Base-by-base conservation (phyloP, 1,140 invertebrate genomes). In the Holotrichia oblita region DNA sequence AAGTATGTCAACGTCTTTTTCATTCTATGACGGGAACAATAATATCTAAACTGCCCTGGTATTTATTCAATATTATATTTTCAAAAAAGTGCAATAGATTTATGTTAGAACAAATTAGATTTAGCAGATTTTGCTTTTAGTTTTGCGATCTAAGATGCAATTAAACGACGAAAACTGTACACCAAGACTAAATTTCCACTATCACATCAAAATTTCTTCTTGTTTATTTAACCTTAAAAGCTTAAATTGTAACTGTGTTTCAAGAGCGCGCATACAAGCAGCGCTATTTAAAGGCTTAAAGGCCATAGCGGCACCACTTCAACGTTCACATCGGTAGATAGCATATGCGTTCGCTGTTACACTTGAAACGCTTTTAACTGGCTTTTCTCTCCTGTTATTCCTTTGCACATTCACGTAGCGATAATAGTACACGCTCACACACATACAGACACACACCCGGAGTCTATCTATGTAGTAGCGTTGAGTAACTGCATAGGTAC, bases 211-310 rank as follows among this genome's bases (percentile, higher is more conserved):
- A 17, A 55, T 14, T 6, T 55, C 17, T 17, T 55, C 48, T 6
- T 55, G 48, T 55, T 55, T 55, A 55, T n/a, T 6, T 55, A 55
- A 55, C 48, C 48, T 55, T 55, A 55, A 55, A 55, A 55, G 48
- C 48, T 55, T 55, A 55, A 17, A 55, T 17, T 17, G 14, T 6
- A 55, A 55, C 14, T 17, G 48, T 17, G 14, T 55, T 55, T 55
- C 17, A 34, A 55, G 48, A 14, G 42, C 42, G 42, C 14, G 14
- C 14, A 10, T 10, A 14, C 8, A 14, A 55, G 2, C 48, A 17
- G 6, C n/a, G 48, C 14, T 55, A 55, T 55, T 55, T 55, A 55
- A 17, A 55, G 48, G 14, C 48, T 17, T 55, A 34, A 34, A 34
- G 27, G 27, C 27, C 27, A 4, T 2, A 34, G 27, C 27, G n/a